Percentiles rank a stretch among this genome's conserved stretches.
Evolutionary conservation across 2,113 vertebrate genomes (phyloP).

Genomic region (Oreocharis arfaki): DNA sequence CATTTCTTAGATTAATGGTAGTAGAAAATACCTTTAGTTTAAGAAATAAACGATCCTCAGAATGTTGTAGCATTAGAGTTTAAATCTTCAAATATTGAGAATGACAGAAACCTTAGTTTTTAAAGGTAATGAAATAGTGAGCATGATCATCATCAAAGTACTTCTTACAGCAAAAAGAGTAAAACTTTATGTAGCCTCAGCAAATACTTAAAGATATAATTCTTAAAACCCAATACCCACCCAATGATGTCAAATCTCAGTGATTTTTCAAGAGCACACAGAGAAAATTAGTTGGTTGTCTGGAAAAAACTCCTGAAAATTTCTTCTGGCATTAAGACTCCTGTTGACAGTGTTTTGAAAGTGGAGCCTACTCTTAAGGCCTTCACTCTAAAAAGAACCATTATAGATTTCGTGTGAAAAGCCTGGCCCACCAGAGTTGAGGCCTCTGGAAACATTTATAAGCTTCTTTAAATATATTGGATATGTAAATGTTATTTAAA

Average conservation of each 20-base stretch:
- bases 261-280: neutral
- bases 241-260: neutral
- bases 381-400: neutral
- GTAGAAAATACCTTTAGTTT: neutral
- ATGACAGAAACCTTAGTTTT: neutral
- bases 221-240: neutral
- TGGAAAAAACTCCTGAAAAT: neutral
- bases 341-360: neutral
- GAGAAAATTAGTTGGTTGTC: neutral
- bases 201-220: neutral
- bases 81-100: neutral
- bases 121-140: neutral
- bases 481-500: neutral
- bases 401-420: neutral
- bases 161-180: neutral
- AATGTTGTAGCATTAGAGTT: neutral
- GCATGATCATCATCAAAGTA: neutral
- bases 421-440: neutral
- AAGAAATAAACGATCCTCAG: neutral
- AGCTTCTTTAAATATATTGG: neutral
- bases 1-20: neutral
- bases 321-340: neutral
- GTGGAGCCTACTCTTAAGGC: neutral
- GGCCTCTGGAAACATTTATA: neutral
- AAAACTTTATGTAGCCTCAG: neutral